phyloP scores from a whole-genome alignment of 2,113 vertebrate species.

The Excalfactoria chinensis region DNA sequence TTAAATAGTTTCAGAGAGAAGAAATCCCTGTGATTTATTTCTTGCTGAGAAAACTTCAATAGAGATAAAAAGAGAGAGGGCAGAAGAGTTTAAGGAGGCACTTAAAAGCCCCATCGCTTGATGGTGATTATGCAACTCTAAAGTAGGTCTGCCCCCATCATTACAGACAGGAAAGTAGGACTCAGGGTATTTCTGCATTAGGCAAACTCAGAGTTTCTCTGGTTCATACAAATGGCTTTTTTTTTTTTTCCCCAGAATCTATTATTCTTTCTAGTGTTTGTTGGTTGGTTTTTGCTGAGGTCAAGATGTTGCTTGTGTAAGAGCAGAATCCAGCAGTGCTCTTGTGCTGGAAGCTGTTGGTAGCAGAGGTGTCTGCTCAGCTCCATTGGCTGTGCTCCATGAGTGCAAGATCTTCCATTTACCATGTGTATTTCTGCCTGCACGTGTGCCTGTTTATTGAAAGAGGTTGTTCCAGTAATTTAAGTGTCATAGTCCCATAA shows the following conservation, averaged over 20 bases:
- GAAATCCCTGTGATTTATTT: constrained; percentile 11
- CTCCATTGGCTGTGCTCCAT: background rate
- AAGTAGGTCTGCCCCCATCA: background rate
- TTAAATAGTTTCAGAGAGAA: background rate
- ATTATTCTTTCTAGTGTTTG: background rate
- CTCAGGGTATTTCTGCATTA: background rate
- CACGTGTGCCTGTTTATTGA: background rate
- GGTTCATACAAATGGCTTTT: background rate
- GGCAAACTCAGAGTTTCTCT: background rate
- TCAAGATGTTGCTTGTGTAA: background rate
- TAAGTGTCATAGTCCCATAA: background rate
- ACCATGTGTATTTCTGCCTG: background rate
- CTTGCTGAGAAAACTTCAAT: background rate
- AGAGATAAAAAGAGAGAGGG: background rate
- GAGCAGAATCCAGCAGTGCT: background rate
- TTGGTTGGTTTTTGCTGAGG: background rate
- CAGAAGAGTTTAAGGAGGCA: background rate
- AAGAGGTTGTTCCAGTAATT: background rate
- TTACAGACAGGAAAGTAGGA: background rate
- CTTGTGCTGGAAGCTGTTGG: background rate
- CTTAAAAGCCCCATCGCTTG: background rate
- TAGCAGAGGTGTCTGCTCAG: background rate
- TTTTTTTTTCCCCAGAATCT: background rate
- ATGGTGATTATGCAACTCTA: background rate
- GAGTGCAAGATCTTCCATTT: background rate